Evolutionary conservation across 2,113 vertebrate species (phyloP), one percentile per base, ranked within the genome.

Genomic region (Macquaria ambigua): DNA sequence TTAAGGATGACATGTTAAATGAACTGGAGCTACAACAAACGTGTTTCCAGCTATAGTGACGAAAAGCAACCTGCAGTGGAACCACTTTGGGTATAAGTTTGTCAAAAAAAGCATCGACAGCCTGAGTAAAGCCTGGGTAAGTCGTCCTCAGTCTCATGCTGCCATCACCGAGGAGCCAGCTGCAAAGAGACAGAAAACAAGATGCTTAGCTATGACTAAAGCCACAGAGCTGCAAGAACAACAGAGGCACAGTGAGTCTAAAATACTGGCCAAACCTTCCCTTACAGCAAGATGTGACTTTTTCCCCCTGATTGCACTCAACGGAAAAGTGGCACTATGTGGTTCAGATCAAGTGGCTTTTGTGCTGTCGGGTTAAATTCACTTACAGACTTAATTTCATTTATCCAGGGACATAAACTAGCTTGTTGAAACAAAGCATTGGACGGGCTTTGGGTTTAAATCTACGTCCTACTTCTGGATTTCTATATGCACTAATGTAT

Each of bases 91-190:
- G 94, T 90, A 98, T 96, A 1, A 99, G 94, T 37, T 87, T 91
- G 78, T 98, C 94, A n/a, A 98, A 98, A 76, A 95, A 98, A 0
- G 68, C 55, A 41, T 97, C 93, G 84, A 98, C 95, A 0, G 98
- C 97, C 14, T 96, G 93, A 0, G 93, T 96, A 84, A 99, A 98
- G 71, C 96, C 97, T n/a, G 89, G 93, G 79, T 98, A 96, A 0
- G 95, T 98, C 0, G 97, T 97, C 69, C 98, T 96, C 86, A 99
- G 93, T 74, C 94, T 96, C 97, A 98, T 98, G 74, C 93, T 92
- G 12, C 89, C 89, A 72, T 99, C 97, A 14, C 90, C 95, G 81
- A 99, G 96, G 21, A 98, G 94, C 98, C 98, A 99, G 80, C 98
- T 98, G 87, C 74, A 77, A 20, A 78, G 66, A 78, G 18, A 69